phyloP scores from a whole-genome alignment of 2,888 invertebrate species.

The Eilema caniola region DNA sequence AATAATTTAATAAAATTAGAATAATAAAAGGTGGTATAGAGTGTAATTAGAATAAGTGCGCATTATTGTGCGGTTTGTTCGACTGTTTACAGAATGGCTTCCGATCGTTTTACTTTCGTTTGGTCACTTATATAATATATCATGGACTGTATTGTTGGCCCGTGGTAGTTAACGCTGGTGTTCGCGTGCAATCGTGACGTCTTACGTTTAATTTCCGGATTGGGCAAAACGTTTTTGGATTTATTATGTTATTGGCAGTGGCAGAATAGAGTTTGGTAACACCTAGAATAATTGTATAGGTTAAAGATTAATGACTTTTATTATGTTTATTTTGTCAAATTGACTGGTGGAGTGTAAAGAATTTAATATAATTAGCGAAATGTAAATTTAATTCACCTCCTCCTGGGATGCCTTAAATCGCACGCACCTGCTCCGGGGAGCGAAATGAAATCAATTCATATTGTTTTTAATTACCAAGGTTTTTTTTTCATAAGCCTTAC shows the following conservation, averaged over 20 bases:
- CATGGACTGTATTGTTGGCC: constrained; percentile 1
- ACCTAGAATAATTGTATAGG: no score
- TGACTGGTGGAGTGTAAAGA: no score
- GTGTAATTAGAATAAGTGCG: not conserved
- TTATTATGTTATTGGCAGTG: not conserved
- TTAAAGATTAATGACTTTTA: no score
- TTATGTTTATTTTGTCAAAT: no score
- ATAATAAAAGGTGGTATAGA: not conserved
- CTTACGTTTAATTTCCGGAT: not conserved
- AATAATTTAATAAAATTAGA: constrained; percentile 14
- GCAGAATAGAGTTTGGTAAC: no score
- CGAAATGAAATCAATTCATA: no score
- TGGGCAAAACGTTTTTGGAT: not conserved
- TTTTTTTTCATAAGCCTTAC: no score
- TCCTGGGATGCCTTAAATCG: no score
- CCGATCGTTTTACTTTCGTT: not conserved
- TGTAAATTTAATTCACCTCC: no score
- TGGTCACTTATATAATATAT: not conserved
- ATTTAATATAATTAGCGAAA: no score
- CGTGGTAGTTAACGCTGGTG: constrained; percentile 2
- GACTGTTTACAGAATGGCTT: not conserved
- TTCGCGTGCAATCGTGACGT: not conserved
- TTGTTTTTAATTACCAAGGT: no score
- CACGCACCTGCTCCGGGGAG: no score
- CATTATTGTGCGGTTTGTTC: not conserved